A percentile compares a stretch with the other conserved stretches of the same genome.
phyloP scores from a whole-genome alignment of 1,140 invertebrate genomes.

The Aphis craccivora region DNA sequence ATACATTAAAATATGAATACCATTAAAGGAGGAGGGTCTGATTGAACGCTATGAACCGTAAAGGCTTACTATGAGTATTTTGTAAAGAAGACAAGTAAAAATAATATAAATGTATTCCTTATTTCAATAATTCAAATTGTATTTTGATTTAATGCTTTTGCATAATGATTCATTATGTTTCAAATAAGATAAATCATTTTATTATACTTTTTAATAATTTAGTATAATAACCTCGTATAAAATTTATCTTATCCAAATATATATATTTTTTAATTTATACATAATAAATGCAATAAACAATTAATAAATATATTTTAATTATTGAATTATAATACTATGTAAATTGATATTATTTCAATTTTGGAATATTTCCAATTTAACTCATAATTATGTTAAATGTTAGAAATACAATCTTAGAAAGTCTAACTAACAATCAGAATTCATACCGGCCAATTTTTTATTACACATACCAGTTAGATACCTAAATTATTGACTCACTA shows the following conservation, averaged over 20 bases:
- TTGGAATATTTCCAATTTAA: too few species aligned
- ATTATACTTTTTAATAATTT: not conserved
- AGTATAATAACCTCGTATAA: not conserved
- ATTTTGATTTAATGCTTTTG: not conserved
- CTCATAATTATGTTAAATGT: too few species aligned
- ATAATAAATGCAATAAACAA: too few species aligned
- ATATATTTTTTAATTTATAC: too few species aligned
- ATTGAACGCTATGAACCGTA: not conserved
- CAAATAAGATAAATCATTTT: not conserved
- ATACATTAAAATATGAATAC: not conserved
- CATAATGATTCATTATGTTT: not conserved
- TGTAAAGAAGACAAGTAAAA: not conserved
- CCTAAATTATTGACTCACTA: too few species aligned
- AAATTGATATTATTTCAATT: too few species aligned
- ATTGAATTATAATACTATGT: too few species aligned
- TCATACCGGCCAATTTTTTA: too few species aligned
- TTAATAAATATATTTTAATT: too few species aligned
- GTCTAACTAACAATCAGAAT: too few species aligned
- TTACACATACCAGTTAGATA: too few species aligned
- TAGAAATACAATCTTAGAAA: too few species aligned
- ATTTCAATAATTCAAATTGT: not conserved
- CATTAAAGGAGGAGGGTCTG: not conserved
- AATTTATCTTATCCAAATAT: not conserved
- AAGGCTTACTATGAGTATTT: not conserved
- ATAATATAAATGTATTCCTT: not conserved